Conservation (phyloP, 2,113 vertebrate species). For the Protobothrops mucrosquamatus region DNA sequence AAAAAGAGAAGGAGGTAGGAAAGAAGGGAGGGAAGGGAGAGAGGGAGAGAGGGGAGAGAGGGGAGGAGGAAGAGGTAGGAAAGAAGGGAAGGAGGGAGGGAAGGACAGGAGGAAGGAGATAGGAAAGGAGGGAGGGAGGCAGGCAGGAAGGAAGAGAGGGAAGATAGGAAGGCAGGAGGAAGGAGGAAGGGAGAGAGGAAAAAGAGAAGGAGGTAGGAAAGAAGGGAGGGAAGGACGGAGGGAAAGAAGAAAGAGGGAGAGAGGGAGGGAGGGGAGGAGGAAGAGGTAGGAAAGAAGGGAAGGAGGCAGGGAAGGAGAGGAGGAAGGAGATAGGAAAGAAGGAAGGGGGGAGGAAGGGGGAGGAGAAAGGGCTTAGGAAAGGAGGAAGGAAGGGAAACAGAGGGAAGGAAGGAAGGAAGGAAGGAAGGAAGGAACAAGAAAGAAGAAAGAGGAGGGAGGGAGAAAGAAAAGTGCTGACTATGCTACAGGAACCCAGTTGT, state of each 20-base stretch:
- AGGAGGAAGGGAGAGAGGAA: accelerated
- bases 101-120: background rate
- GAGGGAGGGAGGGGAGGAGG: accelerated
- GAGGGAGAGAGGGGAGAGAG: too few species aligned
- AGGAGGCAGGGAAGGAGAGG: too few species aligned
- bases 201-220: background rate
- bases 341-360: too few species aligned
- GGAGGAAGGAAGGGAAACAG: too few species aligned
- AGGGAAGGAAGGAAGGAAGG: background rate
- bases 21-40: background rate
- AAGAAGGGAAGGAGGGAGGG: too few species aligned
- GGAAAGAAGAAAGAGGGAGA: accelerated
- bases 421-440: background rate
- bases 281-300: accelerated
- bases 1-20: background rate
- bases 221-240: background rate
- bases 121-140: too few species aligned
- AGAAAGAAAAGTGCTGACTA: background rate
- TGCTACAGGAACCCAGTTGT: background rate
- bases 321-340: accelerated
- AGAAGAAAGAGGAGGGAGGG: background rate
- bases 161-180: too few species aligned
- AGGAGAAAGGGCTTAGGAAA: background rate
- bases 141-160: too few species aligned
- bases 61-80: too few species aligned